Evolutionary conservation across 2,797 vertebrate genomes (phyloP).

Genomic region (Microchirus variegatus): DNA sequence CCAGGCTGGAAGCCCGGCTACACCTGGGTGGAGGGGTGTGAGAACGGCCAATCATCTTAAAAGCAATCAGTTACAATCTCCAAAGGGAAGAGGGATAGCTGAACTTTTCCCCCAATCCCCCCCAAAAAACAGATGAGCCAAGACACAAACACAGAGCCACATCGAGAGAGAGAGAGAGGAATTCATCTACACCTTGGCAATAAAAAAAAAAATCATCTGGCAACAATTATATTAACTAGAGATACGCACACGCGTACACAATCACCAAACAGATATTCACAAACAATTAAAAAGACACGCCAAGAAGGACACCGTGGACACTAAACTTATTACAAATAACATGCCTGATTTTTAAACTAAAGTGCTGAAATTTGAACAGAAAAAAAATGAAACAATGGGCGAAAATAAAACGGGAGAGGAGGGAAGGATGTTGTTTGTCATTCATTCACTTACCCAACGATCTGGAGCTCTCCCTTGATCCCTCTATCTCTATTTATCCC

Average conservation of each 20-base stretch:
- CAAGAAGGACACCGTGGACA: slow-evolving; percentile 20
- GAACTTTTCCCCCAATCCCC: slow-evolving; percentile 78
- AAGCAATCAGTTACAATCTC: slow-evolving; percentile 82
- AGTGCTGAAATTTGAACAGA: slow-evolving; percentile 50
- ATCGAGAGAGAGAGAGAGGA: slow-evolving; percentile 51
- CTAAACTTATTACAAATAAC: slow-evolving; percentile 24
- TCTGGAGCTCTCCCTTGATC: slow-evolving; percentile 49
- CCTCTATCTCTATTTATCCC: slow-evolving; percentile 36
- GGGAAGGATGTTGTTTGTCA: slow-evolving; percentile 13
- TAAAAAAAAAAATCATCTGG: slow-evolving; percentile 19
- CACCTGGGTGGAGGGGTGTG: slow-evolving; percentile 50
- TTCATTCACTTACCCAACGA: slow-evolving; percentile 60
- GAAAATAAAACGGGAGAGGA: slow-evolving; percentile 26
- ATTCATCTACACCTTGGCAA: slow-evolving; percentile 17
- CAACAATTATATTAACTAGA: slow-evolving; percentile 32
- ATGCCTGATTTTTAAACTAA: slow-evolving; percentile 40
- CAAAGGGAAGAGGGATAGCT: slow-evolving; percentile 76
- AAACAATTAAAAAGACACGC: slow-evolving; percentile 33
- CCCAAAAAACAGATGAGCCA: slow-evolving; percentile 55
- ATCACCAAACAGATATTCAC: slow-evolving; percentile 49
- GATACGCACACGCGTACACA: slow-evolving; percentile 30
- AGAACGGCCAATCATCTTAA: slow-evolving; percentile 78
- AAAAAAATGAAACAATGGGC: slow-evolving; percentile 20
- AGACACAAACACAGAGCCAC: slow-evolving; percentile 61
- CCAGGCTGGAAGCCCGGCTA: slow-evolving; percentile 20